Base-by-base conservation (phyloP, 2,888 invertebrate species). In the Eudasyphora cyanicolor region DNA sequence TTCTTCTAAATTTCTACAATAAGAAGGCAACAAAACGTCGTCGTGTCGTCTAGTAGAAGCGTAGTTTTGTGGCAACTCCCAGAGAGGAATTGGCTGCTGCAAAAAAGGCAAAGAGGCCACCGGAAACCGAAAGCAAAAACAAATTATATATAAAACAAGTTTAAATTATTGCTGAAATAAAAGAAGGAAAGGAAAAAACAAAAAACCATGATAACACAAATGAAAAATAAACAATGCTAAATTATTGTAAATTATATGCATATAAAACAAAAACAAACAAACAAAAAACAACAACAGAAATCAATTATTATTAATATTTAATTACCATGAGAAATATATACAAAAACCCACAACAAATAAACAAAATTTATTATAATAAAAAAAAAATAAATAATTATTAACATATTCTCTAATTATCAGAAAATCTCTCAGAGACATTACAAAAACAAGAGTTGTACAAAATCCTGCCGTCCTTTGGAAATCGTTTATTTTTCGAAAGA, bases 181-280 rank as follows among this genome's bases (percentile, higher is more conserved):
- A 54, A 69, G 29, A 62, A 76, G 45, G 12, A 35, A 51, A 32
- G 75, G 73, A 83, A 80, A 71, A 70, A 19, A 24, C 45, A 19
- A 62, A 42, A 21, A 21, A 64, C 0, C 45, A 14, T n/a, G n/a
- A 54, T 21, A 12, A 54, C 32, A 42, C 38, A 73, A 24, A 42
- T 7, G n/a, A 73, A 45, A 49, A 67, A n/a, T n/a, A 12, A 64
- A 69, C 74, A 81, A 81, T 71, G 76, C 76, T 64, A 83, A 77
- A 60, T 78, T 78, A 78, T 78, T 84, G 84, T 84, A 84, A 84
- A 81, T 83, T 83, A 77, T 80, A 80, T 74, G 82, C 80, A 83
- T 80, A 77, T 69, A 77, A 79, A 79, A 75, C 14, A 67, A 57
- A 76, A 57, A 32, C 17, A 51, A 57, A 82, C 21, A 19, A 54